These are phyloP conservation scores for Oscheius sp. DNA, from an alignment of 2,888 invertebrate genomes.

Conservation along the genomic window DNA sequence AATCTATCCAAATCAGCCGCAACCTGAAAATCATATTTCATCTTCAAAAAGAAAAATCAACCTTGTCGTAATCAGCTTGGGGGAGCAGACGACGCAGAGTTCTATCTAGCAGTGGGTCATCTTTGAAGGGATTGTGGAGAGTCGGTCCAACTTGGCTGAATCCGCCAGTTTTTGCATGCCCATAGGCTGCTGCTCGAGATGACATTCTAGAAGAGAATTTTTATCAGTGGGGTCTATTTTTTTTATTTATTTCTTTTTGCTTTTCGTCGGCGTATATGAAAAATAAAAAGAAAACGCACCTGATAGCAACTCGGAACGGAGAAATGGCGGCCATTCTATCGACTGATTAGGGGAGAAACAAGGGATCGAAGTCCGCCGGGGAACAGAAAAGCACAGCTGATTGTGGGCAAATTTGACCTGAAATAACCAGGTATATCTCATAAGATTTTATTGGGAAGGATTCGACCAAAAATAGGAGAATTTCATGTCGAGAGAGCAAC, in stretches of 20 bases:
- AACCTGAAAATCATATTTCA: slow-evolving; percentile 32
- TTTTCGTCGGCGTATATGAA: background rate
- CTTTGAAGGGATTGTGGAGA: slow-evolving; percentile 60
- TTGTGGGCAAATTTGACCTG: too few species aligned
- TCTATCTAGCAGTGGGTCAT: slow-evolving; percentile 59
- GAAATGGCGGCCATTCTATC: slow-evolving; percentile 20
- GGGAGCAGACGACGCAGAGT: slow-evolving; percentile 49
- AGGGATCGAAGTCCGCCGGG: slow-evolving; percentile 19
- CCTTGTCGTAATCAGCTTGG: slow-evolving; percentile 41
- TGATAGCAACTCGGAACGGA: slow-evolving; percentile 22
- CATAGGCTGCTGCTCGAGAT: slow-evolving; percentile 43
- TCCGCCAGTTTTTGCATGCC: slow-evolving; percentile 61
- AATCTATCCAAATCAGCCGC: slow-evolving; percentile 72
- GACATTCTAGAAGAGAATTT: slow-evolving; percentile 33
- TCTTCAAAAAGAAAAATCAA: background rate
- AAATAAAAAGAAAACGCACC: slow-evolving; percentile 1
- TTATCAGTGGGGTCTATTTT: background rate
- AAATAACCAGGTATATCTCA: background rate
- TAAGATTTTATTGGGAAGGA: background rate
- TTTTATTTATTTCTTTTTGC: too few species aligned
- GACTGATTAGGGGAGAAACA: slow-evolving; percentile 15
- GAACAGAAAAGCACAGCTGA: slow-evolving; percentile 17
- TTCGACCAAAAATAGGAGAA: background rate
- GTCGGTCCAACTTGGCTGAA: slow-evolving; percentile 56
- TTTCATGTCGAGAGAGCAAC: background rate